Percentiles rank a stretch among this genome's conserved stretches.
Conservation (phyloP, 1,140 invertebrate genomes). For the Drosophila ercepeae region DNA sequence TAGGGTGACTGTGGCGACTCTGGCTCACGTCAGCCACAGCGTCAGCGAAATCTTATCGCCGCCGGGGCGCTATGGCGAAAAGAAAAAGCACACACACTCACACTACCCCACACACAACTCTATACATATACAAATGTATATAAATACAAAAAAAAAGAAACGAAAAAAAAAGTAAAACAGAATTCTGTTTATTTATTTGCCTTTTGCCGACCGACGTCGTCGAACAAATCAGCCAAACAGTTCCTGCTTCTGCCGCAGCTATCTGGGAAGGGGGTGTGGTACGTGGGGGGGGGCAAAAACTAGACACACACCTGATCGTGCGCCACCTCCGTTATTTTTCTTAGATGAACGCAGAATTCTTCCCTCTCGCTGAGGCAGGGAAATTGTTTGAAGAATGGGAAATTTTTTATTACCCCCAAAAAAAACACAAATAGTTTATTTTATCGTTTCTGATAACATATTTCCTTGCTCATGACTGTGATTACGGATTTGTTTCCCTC, state of each 20-base stretch:
- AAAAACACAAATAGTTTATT: too few species aligned
- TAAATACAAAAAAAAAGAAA: conserved; percentile 21
- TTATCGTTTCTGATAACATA: background rate
- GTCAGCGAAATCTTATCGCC: conserved; percentile 80
- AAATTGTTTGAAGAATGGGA: too few species aligned
- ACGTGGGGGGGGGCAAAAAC: conserved; percentile 16
- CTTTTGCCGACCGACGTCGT: conserved; percentile 27
- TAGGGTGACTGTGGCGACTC: conserved; percentile 56
- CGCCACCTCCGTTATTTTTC: conserved; percentile 25
- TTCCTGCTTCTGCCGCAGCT: conserved; percentile 69
- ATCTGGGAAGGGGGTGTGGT: background rate
- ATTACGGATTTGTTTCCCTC: conserved; percentile 51
- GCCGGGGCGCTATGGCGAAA: conserved; percentile 41
- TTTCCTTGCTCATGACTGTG: conserved; percentile 20
- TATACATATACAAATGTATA: conserved; percentile 1
- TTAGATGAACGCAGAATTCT: conserved; percentile 21
- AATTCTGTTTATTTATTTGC: conserved; percentile 62
- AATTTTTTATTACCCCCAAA: background rate
- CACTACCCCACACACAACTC: conserved; percentile 1
- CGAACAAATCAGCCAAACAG: conserved; percentile 72
- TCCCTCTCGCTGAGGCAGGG: too few species aligned
- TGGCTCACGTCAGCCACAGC: conserved; percentile 76
- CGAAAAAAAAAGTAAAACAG: conserved; percentile 25
- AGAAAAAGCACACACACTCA: conserved; percentile 30
- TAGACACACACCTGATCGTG: conserved; percentile 50